These are phyloP conservation scores for Rafetus swinhoei DNA, from an alignment of 2,113 vertebrate genomes.

Conservation along the genomic window DNA sequence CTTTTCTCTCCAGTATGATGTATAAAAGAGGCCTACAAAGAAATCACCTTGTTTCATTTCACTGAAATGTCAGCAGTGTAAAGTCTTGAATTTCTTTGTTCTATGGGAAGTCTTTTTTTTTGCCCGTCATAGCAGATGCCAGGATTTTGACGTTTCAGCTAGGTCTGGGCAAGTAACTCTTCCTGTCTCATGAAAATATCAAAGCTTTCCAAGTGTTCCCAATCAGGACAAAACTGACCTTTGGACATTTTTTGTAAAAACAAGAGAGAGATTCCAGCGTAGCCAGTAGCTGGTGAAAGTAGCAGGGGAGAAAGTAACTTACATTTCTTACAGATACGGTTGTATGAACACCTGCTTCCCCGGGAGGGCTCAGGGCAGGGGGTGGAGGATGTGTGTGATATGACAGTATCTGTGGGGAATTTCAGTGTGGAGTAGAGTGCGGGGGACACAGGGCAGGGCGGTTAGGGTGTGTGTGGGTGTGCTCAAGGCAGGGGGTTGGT, in stretches of 20 bases:
- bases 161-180: background rate
- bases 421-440: too few species aligned
- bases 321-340: too few species aligned
- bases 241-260: background rate
- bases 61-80: background rate
- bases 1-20: rapidly evolving
- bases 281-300: background rate
- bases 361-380: too few species aligned
- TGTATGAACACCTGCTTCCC: too few species aligned
- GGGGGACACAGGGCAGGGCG: too few species aligned
- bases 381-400: too few species aligned
- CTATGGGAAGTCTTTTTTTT: background rate
- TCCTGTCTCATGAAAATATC: background rate
- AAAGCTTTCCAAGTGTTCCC: background rate
- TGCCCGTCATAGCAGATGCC: background rate
- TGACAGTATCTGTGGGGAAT: too few species aligned
- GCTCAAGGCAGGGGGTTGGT: too few species aligned
- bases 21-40: background rate
- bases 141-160: background rate
- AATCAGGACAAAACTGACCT: background rate
- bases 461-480: too few species aligned
- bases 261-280: too few species aligned
- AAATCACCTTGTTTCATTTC: background rate
- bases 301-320: background rate
- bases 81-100: background rate